Evolutionary conservation across 2,113 vertebrate species (phyloP).

Genomic region (Piaya cayana): DNA sequence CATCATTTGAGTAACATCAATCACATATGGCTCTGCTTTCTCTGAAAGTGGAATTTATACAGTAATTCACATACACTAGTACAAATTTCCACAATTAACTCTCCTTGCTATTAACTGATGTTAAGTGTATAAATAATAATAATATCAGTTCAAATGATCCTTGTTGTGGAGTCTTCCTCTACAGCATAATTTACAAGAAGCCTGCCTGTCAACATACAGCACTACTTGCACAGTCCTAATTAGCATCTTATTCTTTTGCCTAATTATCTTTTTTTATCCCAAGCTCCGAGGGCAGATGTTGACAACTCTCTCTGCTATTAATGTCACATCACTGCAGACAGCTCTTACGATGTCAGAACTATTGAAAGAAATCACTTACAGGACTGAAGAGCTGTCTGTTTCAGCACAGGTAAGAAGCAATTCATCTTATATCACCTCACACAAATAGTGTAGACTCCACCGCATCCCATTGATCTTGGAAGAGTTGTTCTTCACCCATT

Average conservation of each 20-base stretch:
- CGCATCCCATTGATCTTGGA: not conserved
- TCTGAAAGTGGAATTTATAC: not conserved
- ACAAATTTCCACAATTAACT: conserved; percentile 18
- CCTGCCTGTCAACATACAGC: conserved; percentile 6
- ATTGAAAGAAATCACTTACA: conserved; percentile 82
- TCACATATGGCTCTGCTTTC: conserved; percentile 5
- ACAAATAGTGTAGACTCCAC: not conserved
- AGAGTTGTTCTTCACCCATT: not conserved
- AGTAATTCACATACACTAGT: not conserved
- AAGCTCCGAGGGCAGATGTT: conserved; percentile 88
- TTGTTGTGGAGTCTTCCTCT: not conserved
- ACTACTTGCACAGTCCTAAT: conserved; percentile 1
- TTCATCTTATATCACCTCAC: not conserved
- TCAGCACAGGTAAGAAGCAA: conserved; percentile 80
- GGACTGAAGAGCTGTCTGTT: conserved; percentile 81
- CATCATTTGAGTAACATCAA: conserved; percentile 2
- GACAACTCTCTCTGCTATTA: conserved; percentile 77
- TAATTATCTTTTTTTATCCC: conserved; percentile 38
- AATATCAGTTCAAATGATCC: not conserved
- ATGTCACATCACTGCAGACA: conserved; percentile 74
- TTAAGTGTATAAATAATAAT: not conserved
- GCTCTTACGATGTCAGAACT: conserved; percentile 83
- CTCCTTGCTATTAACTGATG: not conserved
- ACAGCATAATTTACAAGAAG: not conserved
- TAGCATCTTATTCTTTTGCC: conserved; percentile 24